Percentiles rank a stretch among this genome's conserved stretches.
Conservation (phyloP, 2,797 vertebrate genomes). For the Denticeps clupeoides region DNA sequence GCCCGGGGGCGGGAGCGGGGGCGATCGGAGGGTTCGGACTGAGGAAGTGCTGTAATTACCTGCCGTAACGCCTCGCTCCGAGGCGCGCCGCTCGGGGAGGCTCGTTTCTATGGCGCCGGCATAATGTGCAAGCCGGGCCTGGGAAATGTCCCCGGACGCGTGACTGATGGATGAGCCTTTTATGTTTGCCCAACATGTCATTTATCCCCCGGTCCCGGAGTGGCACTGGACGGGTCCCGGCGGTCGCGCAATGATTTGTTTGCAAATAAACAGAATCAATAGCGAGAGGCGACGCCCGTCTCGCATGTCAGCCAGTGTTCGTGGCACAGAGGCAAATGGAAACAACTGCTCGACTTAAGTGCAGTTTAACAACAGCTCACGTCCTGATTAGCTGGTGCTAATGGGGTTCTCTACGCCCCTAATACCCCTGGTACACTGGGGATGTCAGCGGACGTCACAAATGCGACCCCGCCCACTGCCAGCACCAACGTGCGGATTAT, state of each 20-base stretch:
- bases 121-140: slow-evolving; percentile 12
- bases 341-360: too few species aligned
- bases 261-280: slow-evolving; percentile 7
- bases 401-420: too few species aligned
- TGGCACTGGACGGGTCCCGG: slow-evolving; percentile 17
- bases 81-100: slow-evolving; percentile 33
- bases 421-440: too few species aligned
- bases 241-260: slow-evolving; percentile 16
- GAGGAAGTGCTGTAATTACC: slow-evolving; percentile 45
- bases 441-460: too few species aligned
- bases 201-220: background rate
- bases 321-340: too few species aligned
- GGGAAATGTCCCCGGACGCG: slow-evolving; percentile 18
- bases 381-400: too few species aligned
- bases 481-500: too few species aligned
- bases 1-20: slow-evolving; percentile 23
- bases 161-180: slow-evolving; percentile 22
- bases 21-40: background rate
- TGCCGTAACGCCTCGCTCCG: slow-evolving; percentile 46
- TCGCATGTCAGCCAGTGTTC: background rate
- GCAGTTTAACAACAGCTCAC: too few species aligned
- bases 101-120: slow-evolving; percentile 30
- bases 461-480: too few species aligned
- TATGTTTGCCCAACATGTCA: slow-evolving; percentile 1
- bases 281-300: background rate